Percentiles rank a stretch among this genome's conserved stretches.
Conservation (phyloP, 2,888 invertebrate genomes). For the Crioceris asparagi region DNA sequence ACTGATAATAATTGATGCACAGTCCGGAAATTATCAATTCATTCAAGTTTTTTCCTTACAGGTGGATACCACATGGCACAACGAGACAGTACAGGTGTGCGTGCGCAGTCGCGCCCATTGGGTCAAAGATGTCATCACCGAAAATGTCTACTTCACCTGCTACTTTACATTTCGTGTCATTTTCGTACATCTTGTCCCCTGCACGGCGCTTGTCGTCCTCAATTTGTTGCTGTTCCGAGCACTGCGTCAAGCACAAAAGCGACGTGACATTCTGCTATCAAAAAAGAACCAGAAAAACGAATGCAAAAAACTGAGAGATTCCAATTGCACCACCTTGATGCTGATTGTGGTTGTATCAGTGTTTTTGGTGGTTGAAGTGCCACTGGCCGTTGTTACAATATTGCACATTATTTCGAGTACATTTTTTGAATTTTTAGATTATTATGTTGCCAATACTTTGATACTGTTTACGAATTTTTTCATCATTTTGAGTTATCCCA, state of each 20-base stretch:
- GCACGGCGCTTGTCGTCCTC: constrained; percentile 76
- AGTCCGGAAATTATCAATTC: no score
- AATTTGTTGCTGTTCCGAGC: constrained; percentile 81
- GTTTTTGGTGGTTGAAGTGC: constrained; percentile 73
- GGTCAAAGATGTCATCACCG: constrained; percentile 55
- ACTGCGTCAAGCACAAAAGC: constrained; percentile 67
- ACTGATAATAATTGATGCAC: no score
- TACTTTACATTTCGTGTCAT: constrained; percentile 80
- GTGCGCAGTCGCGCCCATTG: constrained; percentile 54
- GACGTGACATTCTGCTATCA: constrained; percentile 33
- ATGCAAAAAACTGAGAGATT: constrained; percentile 65
- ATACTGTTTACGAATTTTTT: constrained; percentile 83
- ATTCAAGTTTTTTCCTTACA: constrained; percentile 35
- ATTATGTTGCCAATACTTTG: constrained; percentile 64
- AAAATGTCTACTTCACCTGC: constrained; percentile 68
- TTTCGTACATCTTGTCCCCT: constrained; percentile 86
- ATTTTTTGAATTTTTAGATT: constrained; percentile 57
- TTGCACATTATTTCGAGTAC: constrained; percentile 73
- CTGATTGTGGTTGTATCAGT: constrained; percentile 78
- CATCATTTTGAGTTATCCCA: constrained; percentile 82
- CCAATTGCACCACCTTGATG: constrained; percentile 81
- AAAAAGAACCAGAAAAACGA: constrained; percentile 53
- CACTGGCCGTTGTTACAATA: constrained; percentile 70
- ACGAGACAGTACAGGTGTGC: constrained; percentile 56
- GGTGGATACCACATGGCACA: constrained; percentile 58